Evolutionary conservation across 37 sponge, comb jelly and placozoan genomes (phyloP), one percentile per base, ranked within the genome.

Genomic region (Sycon ciliatum): DNA sequence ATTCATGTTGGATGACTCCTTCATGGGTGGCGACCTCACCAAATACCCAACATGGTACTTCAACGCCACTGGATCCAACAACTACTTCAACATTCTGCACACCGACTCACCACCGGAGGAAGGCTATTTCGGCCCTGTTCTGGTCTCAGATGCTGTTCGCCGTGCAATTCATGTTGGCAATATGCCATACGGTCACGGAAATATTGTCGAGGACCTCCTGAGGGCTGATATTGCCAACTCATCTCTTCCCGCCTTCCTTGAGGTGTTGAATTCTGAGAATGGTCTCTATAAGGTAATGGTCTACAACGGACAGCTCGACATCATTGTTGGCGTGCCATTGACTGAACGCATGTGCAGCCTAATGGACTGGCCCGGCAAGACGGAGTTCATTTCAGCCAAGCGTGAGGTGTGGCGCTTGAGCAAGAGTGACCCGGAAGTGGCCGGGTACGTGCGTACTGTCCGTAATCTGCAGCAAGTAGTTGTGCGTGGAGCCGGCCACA

Each of bases 251-350:
- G n/a, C n/a, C n/a, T n/a, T n/a, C n/a, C n/a, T n/a, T n/a, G n/a
- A n/a, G n/a, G n/a, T n/a, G n/a, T n/a, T n/a, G n/a, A n/a, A n/a
- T n/a, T 29, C 24, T 23, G 28, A 26, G 24, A 26, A 58, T 20
- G 24, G 7, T 56, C 11, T 26, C 6, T 13, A 38, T 18, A 54
- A 86, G 87, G 80, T 80, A 1, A 61, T 92, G 38, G 68, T 92
- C 46, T 92, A 87, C 70, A 92, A 87, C 72, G 93, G 93, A 3
- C 85, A 92, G 69, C 38, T 92, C 56, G 93, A 92, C 38, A 62
- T 92, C 32, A 87, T 92, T 61, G 93, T 92, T 30, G 93, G 86
- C 38, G 79, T 61, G 1, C 85, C 90, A 6, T 62, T 89, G 57
- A 85, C 86, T 0, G 83, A 84, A 53, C 49, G 65, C 40, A 79